phyloP scores from a whole-genome alignment of 2,888 invertebrate genomes.

The Agrochola lota region DNA sequence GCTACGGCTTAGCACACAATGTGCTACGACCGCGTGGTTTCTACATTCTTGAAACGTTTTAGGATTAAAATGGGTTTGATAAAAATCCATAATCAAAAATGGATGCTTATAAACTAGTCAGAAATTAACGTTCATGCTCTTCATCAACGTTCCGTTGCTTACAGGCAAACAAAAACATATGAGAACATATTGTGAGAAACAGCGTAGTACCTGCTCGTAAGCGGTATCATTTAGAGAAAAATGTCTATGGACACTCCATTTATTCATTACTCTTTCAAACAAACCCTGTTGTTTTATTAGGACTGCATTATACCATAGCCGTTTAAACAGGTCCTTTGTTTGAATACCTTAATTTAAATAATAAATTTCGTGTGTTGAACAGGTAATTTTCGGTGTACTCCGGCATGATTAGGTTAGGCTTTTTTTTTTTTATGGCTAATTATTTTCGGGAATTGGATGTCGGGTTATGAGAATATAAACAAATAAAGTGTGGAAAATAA shows the following conservation, averaged over 20 bases:
- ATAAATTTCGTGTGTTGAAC: constrained; percentile 65
- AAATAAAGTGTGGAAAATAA: constrained; percentile 2
- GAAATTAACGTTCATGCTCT: neutral
- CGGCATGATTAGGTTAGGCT: constrained; percentile 50
- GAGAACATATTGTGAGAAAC: neutral
- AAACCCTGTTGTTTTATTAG: constrained; percentile 60
- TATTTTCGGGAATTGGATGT: constrained; percentile 51
- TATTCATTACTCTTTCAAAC: constrained; percentile 5
- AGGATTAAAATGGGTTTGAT: neutral
- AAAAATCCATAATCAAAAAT: too few species aligned
- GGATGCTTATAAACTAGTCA: too few species aligned
- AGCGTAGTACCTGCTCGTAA: neutral
- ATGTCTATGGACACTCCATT: constrained; percentile 18
- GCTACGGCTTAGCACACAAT: neutral
- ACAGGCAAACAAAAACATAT: neutral
- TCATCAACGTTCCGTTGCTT: neutral
- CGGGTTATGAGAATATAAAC: constrained; percentile 23
- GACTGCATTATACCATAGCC: constrained; percentile 60
- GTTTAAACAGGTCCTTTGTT: constrained; percentile 67
- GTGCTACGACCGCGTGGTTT: neutral
- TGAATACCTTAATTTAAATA: constrained; percentile 72
- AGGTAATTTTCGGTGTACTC: constrained; percentile 54
- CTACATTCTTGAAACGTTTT: neutral
- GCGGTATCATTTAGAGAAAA: neutral
- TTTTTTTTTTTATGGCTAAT: constrained; percentile 56